A percentile compares a stretch with the other conserved stretches of the same genome.
Evolutionary conservation across 2,113 vertebrate species (phyloP).

Genomic region (Eonycteris spelaea): DNA sequence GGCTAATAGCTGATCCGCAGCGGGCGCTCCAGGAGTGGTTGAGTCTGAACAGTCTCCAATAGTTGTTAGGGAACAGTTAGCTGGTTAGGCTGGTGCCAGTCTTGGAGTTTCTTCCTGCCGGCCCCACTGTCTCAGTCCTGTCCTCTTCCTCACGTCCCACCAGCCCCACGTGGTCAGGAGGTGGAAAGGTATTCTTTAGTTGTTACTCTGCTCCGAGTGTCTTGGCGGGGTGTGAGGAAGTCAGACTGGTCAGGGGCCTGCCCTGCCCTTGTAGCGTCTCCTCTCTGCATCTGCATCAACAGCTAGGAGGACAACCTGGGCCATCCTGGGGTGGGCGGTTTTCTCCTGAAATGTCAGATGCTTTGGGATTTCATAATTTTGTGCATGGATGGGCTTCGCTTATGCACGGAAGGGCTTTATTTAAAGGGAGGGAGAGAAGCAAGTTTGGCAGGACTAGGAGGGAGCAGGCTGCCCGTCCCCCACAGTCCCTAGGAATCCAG

Average conservation of each 20-base stretch:
- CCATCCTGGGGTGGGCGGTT: rapidly evolving
- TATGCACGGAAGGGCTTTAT: not conserved
- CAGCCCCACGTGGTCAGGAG: not conserved
- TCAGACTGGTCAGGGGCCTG: not conserved
- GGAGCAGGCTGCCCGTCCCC: not conserved
- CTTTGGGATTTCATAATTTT: not conserved
- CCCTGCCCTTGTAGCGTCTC: rapidly evolving
- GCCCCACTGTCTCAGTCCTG: rapidly evolving
- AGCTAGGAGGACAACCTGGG: not conserved
- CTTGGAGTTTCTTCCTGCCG: rapidly evolving
- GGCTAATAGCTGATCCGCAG: not conserved
- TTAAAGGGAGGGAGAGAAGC: not conserved
- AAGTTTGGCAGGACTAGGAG: not conserved
- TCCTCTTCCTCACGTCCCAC: not conserved
- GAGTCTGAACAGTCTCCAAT: rapidly evolving
- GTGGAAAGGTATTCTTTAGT: too few relatives aligned
- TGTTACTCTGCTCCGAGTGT: not conserved
- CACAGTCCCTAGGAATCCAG: not conserved
- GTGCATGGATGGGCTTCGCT: too few relatives aligned
- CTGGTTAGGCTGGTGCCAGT: rapidly evolving
- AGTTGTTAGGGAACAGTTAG: not conserved
- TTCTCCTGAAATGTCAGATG: not conserved
- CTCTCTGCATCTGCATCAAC: too few relatives aligned
- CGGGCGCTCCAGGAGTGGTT: not conserved
- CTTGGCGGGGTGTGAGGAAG: not conserved